Percentiles rank a stretch among this genome's conserved stretches.
Conservation (phyloP, 2,888 invertebrate genomes). For the Charanyca ferruginea region DNA sequence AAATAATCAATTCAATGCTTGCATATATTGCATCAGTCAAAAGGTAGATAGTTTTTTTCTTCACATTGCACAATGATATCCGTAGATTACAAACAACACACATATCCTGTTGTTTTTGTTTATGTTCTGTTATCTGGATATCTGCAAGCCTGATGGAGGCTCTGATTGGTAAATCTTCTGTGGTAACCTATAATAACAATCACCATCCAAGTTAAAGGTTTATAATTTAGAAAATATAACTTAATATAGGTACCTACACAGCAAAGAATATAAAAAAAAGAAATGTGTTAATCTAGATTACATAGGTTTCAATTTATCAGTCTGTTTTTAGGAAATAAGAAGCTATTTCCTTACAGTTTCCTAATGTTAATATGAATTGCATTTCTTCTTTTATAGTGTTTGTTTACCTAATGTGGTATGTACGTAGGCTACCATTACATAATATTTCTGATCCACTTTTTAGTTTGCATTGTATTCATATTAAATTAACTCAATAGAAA, state of each 20-base stretch:
- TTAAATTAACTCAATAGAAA: neutral
- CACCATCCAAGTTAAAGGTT: neutral
- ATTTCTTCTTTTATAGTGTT: neutral
- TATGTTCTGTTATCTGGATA: neutral
- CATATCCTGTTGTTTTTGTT: slow-evolving; percentile 14
- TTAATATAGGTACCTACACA: too few relatives aligned
- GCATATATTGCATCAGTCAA: slow-evolving; percentile 45
- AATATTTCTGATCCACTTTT: slow-evolving; percentile 13
- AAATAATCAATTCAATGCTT: neutral
- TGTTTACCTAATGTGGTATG: slow-evolving; percentile 1
- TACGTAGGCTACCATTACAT: slow-evolving; percentile 9
- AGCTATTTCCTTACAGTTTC: neutral
- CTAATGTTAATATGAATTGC: neutral
- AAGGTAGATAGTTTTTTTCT: neutral
- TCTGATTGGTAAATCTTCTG: neutral
- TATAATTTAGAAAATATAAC: too few relatives aligned
- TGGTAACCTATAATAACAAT: neutral
- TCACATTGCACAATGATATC: slow-evolving; percentile 42
- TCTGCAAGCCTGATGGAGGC: neutral
- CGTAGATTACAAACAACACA: slow-evolving; percentile 30
- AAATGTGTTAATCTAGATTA: too few relatives aligned
- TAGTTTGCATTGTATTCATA: too few relatives aligned
- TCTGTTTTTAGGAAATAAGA: neutral
- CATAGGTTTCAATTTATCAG: neutral
- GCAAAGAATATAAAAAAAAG: too few relatives aligned